Evolutionary conservation across 2,113 vertebrate genomes (phyloP), one percentile per base, ranked within the genome.

Genomic region (Thryonomys swinderianus): DNA sequence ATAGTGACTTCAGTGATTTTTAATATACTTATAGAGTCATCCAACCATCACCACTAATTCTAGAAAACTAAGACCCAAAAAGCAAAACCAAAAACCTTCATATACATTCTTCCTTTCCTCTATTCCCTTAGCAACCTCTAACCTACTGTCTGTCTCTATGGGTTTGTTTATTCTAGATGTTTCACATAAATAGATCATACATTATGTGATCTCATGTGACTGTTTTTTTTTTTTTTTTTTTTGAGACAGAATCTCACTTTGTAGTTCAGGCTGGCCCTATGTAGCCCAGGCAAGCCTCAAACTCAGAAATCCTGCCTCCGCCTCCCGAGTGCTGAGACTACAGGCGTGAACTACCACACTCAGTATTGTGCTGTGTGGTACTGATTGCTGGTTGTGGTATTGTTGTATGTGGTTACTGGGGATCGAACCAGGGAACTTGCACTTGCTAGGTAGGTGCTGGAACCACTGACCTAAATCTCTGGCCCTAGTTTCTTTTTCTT

Each of bases 151-250:
- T 57, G 25, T 85, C 73, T 88, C 61, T 88, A 25, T 78, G 71
- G 71, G 78, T 84, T 90, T 87, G 59, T 87, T 59, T 81, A 17
- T 81, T 89, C 23, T 83, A 96, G 90, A 95, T 64, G 88, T 82
- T 93, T 95, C 48, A 82, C 48, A 48, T 64, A 37, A 78, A 78
- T 62, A 34, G 81, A 53, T 90, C 51, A 90, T 57, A 89, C 27
- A 62, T 34, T 13, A 0, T 73, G 27, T 84, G 25, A 21, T 84
- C 69, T 57, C 93, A 71, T 62, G 32, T 90, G 67, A 59, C 45
- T 57, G 12, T 4, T 14, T 86, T 92, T 23, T 88, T 71, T 69
- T 40, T 48, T 74, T n/a, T n/a, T n/a, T n/a, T n/a, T n/a, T n/a
- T n/a, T n/a, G n/a, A n/a, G n/a, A n/a, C n/a, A n/a, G n/a, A n/a